A percentile compares a stretch with the other conserved stretches of the same genome.
These are phyloP conservation scores for Leptinotarsa peninsularis DNA, from an alignment of 2,888 invertebrate species.

Conservation along the genomic window DNA sequence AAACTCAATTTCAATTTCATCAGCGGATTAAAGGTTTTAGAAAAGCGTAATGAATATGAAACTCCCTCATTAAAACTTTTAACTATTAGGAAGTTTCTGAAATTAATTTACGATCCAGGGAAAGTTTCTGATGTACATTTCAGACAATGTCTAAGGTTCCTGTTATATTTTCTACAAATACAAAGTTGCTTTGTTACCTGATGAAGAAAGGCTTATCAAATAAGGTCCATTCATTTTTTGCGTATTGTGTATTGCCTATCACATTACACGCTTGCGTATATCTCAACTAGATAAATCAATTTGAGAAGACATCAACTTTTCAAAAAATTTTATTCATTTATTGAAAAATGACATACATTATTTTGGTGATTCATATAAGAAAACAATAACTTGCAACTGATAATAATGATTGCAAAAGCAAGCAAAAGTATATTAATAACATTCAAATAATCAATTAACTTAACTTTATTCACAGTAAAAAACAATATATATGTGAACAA, in stretches of 20 bases:
- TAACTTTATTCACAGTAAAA: too few species aligned
- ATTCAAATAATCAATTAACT: too few species aligned
- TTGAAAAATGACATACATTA: too few species aligned
- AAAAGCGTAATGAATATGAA: slow-evolving; percentile 24
- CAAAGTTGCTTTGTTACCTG: slow-evolving; percentile 15
- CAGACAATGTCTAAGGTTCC: slow-evolving; percentile 16
- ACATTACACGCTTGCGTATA: too few species aligned
- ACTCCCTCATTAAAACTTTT: slow-evolving; percentile 29
- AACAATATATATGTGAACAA: too few species aligned
- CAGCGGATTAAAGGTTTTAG: slow-evolving; percentile 19
- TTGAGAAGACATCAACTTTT: too few species aligned
- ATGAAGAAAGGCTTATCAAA: not conserved
- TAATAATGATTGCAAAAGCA: too few species aligned
- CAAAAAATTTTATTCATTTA: too few species aligned
- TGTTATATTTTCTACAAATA: slow-evolving; percentile 13
- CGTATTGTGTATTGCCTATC: not conserved
- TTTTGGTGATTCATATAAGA: too few species aligned
- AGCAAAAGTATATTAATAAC: too few species aligned
- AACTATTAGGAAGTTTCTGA: slow-evolving; percentile 21
- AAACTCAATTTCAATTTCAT: slow-evolving; percentile 18
- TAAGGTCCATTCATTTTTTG: not conserved
- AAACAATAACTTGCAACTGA: too few species aligned
- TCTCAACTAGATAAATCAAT: too few species aligned
- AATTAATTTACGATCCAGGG: slow-evolving; percentile 22
- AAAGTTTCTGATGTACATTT: slow-evolving; percentile 20